Base-by-base conservation (phyloP, 2,113 vertebrate species). In the Microtus oregoni region DNA sequence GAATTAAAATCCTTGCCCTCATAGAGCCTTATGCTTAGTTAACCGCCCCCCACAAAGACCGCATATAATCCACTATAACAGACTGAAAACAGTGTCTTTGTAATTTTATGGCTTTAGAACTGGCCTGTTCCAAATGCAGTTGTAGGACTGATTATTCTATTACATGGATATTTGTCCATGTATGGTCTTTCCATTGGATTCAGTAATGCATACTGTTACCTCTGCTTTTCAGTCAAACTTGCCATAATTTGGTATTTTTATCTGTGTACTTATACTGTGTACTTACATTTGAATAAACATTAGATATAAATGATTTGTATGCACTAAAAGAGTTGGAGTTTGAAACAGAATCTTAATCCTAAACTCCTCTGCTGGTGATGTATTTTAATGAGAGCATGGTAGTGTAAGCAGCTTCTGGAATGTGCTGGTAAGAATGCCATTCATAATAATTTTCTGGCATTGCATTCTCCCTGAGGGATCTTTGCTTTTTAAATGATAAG, bases 61-160 rank as follows among this genome's bases (percentile, higher is more conserved):
- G 73, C 30, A 19, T 93, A 67, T 83, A 68, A 32, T 92, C 61
- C 76, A 35, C 14, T 90, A 55, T 12, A 15, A 63, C n/a, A 90
- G 24, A 14, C 7, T 52, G 77, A 88, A 92, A 94, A 86, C 14
- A 90, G 0, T 91, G 70, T 95, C 50, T 89, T 87, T 41, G 20
- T 86, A 58, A 85, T 95, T 95, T 92, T 87, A 92, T 96, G 22
- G n/a, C 30, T 63, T 92, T 89, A 70, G 5, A 86, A 88, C 24
- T 94, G 4, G 65, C 70, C 93, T 11, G 19, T 92, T 93, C 92
- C 92, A 78, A 89, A 78, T 20, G 91, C 38, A 70, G 0, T 82
- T 63, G 65, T 73, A 32, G 50, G 82, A 58, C 58, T 20, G 58
- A 20, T 58, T 58, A 58, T 58, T 58, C 55, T 58, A 7, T 58